These are phyloP conservation scores for Penaeus monodon DNA, from an alignment of 2,888 invertebrate genomes.

Conservation along the genomic window DNA sequence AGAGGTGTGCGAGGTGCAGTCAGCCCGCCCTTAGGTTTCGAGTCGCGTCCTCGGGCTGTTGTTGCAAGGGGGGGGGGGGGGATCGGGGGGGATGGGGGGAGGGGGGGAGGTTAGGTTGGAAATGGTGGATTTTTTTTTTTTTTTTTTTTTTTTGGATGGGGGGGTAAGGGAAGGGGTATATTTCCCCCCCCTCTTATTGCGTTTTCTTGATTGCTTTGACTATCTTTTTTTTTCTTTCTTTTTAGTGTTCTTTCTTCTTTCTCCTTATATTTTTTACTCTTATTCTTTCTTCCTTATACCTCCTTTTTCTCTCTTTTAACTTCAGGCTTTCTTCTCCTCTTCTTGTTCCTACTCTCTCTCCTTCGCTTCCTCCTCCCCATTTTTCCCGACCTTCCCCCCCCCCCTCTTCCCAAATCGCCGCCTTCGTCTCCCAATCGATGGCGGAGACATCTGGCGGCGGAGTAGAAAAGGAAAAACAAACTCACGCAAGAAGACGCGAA, in stretches of 20 bases:
- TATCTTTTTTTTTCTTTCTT: too few species aligned
- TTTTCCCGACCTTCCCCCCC: not conserved
- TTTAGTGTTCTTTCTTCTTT: too few species aligned
- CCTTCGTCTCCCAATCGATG: not conserved
- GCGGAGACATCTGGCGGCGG: constrained; percentile 31
- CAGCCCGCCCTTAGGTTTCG: not conserved
- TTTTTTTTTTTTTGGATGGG: too few species aligned
- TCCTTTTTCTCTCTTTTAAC: too few species aligned
- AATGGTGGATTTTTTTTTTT: too few species aligned
- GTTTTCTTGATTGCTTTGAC: not conserved
- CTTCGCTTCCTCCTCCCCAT: not conserved
- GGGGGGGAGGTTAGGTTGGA: too few species aligned
- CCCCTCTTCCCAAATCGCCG: not conserved
- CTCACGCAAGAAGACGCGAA: not conserved
- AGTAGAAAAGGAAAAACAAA: not conserved
- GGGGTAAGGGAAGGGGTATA: too few species aligned
- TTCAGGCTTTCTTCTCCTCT: too few species aligned
- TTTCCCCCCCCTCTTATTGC: not conserved
- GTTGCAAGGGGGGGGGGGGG: not conserved
- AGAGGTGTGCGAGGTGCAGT: constrained; percentile 14
- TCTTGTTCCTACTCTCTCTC: too few species aligned
- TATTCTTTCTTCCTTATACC: too few species aligned
- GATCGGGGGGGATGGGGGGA: too few species aligned
- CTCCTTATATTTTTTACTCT: too few species aligned
- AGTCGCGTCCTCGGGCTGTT: constrained; percentile 15